Base-by-base conservation (phyloP, 1,140 invertebrate genomes). In the Pinna nobilis region DNA sequence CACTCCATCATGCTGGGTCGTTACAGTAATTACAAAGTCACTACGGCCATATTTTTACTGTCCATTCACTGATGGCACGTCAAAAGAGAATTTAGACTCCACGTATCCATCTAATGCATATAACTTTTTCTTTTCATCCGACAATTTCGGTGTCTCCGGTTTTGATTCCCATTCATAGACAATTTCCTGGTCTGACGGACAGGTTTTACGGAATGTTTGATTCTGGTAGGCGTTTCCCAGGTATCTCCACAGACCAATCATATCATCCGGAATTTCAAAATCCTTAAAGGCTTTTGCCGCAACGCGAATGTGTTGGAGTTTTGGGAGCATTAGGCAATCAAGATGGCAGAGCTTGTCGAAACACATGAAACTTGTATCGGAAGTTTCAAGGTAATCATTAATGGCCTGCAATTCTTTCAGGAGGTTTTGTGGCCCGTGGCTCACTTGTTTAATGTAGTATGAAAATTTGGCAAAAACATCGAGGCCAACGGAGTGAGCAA, bases 171-270 rank as follows among this genome's bases (percentile, higher is more conserved):
- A 92, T 74, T 92, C 90, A 33, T 91, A 85, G 18, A 92, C 86
- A 50, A 92, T 92, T 80, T 92, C 89, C 80, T 93, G 91, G 80
- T 93, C 92, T 30, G 91, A 91, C 4, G 93, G 92, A 82, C 92
- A 93, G 7, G 91, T 91, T 76, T 91, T 89, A 39, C 89, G 87
- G 86, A 93, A 93, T 0, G 90, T 88, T 18, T 91, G 90, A 30
- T 89, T 87, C 9, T 86, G 81, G 84, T 93, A 93, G 2, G 92
- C 92, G 15, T 89, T 89, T 32, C 90, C 84, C 37, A 93, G 86
- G 82, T 93, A 93, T n/a, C 86, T 82, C 92, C 92, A 93, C 13
- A 93, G 69, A 33, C 89, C 87, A 7, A 85, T 87, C 35, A 93
- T 88, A 32, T 87, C 83, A 3, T 87, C 76, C 15, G 92, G 92